Evolutionary conservation across 2,888 invertebrate genomes (phyloP).

Genomic region (Magallana nippona): DNA sequence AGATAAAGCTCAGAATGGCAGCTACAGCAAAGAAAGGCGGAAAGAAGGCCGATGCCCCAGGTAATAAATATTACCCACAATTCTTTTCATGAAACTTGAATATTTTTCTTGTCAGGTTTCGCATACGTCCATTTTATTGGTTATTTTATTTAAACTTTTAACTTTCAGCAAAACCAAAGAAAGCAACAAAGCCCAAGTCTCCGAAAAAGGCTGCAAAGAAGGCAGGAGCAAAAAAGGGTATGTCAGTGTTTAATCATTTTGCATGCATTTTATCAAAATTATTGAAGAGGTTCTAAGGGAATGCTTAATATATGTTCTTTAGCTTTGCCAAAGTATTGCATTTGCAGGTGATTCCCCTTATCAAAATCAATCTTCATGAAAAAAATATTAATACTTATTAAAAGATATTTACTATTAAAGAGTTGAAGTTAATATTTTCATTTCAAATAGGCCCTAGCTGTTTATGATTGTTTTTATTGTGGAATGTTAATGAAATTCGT

Average conservation of each 20-base stretch:
- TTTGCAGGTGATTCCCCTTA: no score
- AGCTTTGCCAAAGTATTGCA: no score
- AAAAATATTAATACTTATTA: no score
- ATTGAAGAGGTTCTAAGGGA: background rate
- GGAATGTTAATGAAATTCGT: background rate
- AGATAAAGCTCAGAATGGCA: slow-evolving; percentile 2
- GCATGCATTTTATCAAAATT: no score
- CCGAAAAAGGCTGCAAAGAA: slow-evolving; percentile 14
- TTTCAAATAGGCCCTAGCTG: no score
- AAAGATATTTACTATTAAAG: no score
- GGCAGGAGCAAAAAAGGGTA: slow-evolving; percentile 27
- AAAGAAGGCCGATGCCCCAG: slow-evolving; percentile 21
- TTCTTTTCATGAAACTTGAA: background rate
- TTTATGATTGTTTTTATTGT: no score
- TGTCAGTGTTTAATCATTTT: background rate
- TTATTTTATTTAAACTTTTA: background rate
- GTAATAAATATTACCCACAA: background rate
- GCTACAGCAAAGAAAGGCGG: slow-evolving; percentile 19
- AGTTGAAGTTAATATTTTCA: background rate
- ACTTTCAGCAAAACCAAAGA: background rate
- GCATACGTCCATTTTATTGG: background rate
- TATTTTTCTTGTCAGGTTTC: background rate
- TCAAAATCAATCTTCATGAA: no score
- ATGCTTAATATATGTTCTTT: no score
- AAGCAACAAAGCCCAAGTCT: slow-evolving; percentile 14